Percentiles rank a stretch among this genome's conserved stretches.
Conservation (phyloP, 2,113 vertebrate species). For the Jacana jacana region DNA sequence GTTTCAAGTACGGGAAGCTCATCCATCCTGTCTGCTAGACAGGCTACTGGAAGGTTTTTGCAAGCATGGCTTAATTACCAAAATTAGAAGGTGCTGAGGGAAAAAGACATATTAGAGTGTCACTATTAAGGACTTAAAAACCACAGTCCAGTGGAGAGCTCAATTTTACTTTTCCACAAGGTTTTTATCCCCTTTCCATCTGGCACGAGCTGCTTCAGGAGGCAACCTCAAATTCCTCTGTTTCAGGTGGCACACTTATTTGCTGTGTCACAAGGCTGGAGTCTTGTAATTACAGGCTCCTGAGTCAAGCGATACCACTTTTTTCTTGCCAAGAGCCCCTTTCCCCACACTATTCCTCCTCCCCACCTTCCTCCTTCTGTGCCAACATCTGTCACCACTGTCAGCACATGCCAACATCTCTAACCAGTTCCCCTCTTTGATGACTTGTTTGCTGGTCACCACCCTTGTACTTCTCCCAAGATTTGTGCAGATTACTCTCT, state of each 20-base stretch:
- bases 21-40: neutral
- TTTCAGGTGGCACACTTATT: neutral
- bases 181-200: neutral
- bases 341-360: slow-evolving; percentile 24
- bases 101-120: neutral
- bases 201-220: neutral
- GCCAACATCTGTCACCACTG: neutral
- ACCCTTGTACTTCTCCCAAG: slow-evolving; percentile 49
- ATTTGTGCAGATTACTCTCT: slow-evolving; percentile 20
- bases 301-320: neutral
- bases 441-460: slow-evolving; percentile 40
- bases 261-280: slow-evolving; percentile 21
- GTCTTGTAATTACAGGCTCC: slow-evolving; percentile 45
- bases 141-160: neutral
- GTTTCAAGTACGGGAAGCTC: neutral
- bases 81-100: neutral
- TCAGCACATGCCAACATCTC: slow-evolving; percentile 18
- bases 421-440: slow-evolving; percentile 35
- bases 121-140: neutral
- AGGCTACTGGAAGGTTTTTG: neutral
- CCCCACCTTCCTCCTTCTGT: slow-evolving; percentile 7
- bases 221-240: neutral
- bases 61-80: neutral
- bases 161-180: neutral
- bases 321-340: slow-evolving; percentile 37